Percentiles rank a stretch among this genome's conserved stretches.
These are phyloP conservation scores for Perodicticus potto DNA, from an alignment of 2,797 vertebrate species.

Conservation along the genomic window DNA sequence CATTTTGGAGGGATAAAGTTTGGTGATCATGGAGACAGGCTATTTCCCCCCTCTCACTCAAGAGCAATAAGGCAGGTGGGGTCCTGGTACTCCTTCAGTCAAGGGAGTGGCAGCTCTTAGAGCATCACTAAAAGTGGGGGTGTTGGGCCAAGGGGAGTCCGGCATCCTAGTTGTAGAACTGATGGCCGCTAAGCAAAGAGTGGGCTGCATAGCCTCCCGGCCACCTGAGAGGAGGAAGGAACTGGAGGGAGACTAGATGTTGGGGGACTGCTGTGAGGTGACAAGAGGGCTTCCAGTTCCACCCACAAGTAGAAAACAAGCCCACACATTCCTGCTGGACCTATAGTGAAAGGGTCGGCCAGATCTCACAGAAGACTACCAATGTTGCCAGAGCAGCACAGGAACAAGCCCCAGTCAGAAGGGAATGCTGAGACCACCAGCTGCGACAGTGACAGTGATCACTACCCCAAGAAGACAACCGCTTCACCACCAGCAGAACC, in stretches of 20 bases:
- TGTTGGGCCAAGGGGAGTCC: background rate
- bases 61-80: background rate
- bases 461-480: background rate
- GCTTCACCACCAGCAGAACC: background rate
- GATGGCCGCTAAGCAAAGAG: background rate
- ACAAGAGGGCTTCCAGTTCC: background rate
- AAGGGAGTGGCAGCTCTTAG: background rate
- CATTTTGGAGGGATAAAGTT: no score
- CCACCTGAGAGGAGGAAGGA: background rate
- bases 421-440: background rate
- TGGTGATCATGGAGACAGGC: background rate
- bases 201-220: background rate
- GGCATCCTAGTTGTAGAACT: background rate
- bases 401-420: background rate
- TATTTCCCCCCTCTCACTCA: background rate
- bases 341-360: background rate
- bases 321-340: background rate
- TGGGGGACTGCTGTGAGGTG: background rate
- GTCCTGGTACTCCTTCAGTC: background rate
- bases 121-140: background rate
- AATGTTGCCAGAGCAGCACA: background rate
- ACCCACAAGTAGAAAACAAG: background rate
- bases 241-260: background rate
- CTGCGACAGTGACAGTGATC: accelerated
- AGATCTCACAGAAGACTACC: background rate